These are phyloP conservation scores for Ptychadena robeensis DNA, from an alignment of 2,797 vertebrate species.

Conservation along the genomic window DNA sequence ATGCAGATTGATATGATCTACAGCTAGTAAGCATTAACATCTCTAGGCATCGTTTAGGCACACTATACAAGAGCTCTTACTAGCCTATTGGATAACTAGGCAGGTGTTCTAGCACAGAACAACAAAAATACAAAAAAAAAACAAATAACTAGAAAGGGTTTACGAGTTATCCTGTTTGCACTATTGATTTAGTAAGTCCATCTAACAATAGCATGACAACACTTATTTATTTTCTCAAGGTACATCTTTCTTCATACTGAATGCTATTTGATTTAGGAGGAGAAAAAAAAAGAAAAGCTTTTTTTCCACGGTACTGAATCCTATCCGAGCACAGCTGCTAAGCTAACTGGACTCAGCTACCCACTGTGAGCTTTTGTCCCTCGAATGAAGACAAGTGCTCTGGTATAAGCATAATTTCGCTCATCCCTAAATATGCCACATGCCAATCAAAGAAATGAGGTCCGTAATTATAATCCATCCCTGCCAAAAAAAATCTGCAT, in stretches of 20 bases:
- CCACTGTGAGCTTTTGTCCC: slow-evolving; percentile 67
- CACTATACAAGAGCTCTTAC: slow-evolving; percentile 63
- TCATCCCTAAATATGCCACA: slow-evolving; percentile 65
- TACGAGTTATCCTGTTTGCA: slow-evolving; percentile 64
- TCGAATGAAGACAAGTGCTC: slow-evolving; percentile 61
- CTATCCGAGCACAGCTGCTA: slow-evolving; percentile 65
- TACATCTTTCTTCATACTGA: slow-evolving; percentile 73
- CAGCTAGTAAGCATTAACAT: slow-evolving; percentile 67
- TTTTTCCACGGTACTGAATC: slow-evolving; percentile 65
- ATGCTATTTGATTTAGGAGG: slow-evolving; percentile 71
- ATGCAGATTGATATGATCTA: slow-evolving; percentile 67
- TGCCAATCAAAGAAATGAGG: slow-evolving; percentile 65
- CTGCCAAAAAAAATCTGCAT: slow-evolving; percentile 63
- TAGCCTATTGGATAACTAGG: slow-evolving; percentile 59
- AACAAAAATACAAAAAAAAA: slow-evolving; percentile 64
- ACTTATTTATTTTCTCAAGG: slow-evolving; percentile 72
- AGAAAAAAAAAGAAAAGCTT: slow-evolving; percentile 62
- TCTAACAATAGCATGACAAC: slow-evolving; percentile 63
- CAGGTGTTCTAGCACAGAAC: slow-evolving; percentile 63
- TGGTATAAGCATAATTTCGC: slow-evolving; percentile 63
- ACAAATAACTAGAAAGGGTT: slow-evolving; percentile 63
- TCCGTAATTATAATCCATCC: slow-evolving; percentile 68
- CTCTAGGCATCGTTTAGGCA: slow-evolving; percentile 65
- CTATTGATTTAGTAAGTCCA: slow-evolving; percentile 70
- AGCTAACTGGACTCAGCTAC: slow-evolving; percentile 63